Percentiles rank a stretch among this genome's conserved stretches.
These are phyloP conservation scores for Epinephelus awoara DNA, from an alignment of 2,797 vertebrate species.

Conservation along the genomic window DNA sequence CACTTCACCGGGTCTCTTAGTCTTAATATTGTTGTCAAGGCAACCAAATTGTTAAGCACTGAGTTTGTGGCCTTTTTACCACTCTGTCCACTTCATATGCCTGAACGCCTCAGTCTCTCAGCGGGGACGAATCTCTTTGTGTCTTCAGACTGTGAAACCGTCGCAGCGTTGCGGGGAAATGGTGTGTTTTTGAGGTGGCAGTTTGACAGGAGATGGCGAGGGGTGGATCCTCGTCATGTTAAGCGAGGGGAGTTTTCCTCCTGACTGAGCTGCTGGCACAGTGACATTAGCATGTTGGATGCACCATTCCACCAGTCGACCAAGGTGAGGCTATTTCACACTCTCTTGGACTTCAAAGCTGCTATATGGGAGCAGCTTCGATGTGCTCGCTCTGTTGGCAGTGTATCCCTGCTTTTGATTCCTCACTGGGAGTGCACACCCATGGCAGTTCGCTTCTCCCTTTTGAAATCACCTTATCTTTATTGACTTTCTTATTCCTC, in stretches of 20 bases:
- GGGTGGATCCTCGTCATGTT: conserved; percentile 25
- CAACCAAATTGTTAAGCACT: conserved; percentile 43
- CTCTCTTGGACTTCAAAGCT: conserved; percentile 55
- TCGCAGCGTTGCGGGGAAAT: background rate
- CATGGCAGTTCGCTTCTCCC: background rate
- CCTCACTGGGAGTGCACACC: conserved; percentile 9
- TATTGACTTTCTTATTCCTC: conserved; percentile 2
- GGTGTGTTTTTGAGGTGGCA: conserved; percentile 16
- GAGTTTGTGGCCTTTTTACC: conserved; percentile 32
- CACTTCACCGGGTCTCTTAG: conserved; percentile 9
- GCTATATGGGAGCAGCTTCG: conserved; percentile 19
- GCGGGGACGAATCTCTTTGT: conserved; percentile 17
- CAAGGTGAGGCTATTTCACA: conserved; percentile 66
- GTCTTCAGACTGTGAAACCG: conserved; percentile 22
- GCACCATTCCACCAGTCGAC: conserved; percentile 14
- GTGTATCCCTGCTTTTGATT: conserved; percentile 25
- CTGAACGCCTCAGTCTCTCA: conserved; percentile 14
- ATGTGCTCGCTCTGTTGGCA: conserved; percentile 19
- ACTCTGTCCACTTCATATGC: conserved; percentile 26
- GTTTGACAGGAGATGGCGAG: conserved; percentile 39
- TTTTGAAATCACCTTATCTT: conserved; percentile 29
- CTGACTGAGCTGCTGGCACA: conserved; percentile 22
- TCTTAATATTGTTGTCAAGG: conserved; percentile 59
- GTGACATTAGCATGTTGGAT: conserved; percentile 43
- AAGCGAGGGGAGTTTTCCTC: conserved; percentile 39